phyloP scores from a whole-genome alignment of 2,113 vertebrate genomes.

The Burhinus bistriatus region DNA sequence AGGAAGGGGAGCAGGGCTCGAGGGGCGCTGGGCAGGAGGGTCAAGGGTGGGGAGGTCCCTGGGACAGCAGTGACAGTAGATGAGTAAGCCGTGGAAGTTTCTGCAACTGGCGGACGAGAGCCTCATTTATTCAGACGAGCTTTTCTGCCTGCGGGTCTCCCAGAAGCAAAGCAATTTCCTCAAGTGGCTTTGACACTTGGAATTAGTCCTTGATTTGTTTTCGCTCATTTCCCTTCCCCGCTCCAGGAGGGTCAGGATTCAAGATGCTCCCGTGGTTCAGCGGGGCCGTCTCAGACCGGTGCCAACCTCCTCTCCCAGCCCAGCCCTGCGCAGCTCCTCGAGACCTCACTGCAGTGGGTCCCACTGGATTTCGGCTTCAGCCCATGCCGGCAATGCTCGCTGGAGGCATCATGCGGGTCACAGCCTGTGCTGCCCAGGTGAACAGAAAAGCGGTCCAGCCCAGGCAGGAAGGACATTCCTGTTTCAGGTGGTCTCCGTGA shows the following conservation, averaged over 20 bases:
- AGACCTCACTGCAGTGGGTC: rapidly evolving
- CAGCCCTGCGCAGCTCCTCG: background rate
- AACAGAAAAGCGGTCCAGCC: background rate
- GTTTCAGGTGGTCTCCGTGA: background rate
- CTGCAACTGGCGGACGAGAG: rapidly evolving
- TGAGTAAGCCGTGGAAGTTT: rapidly evolving
- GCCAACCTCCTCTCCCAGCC: background rate
- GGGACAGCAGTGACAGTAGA: background rate
- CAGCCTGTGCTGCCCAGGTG: background rate
- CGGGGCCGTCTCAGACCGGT: rapidly evolving
- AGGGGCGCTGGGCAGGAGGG: background rate
- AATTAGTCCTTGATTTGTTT: background rate
- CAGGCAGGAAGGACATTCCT: background rate
- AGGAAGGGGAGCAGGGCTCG: background rate
- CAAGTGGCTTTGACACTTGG: slow-evolving; percentile 8
- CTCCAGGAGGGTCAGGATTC: background rate
- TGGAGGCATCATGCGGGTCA: rapidly evolving
- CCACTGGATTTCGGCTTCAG: background rate
- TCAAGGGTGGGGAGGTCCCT: rapidly evolving
- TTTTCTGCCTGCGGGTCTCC: slow-evolving; percentile 7
- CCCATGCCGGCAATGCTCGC: rapidly evolving
- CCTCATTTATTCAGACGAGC: background rate
- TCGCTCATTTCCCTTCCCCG: background rate
- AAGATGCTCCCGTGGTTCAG: rapidly evolving
- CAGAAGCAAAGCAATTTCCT: slow-evolving; percentile 15